A percentile compares a stretch with the other conserved stretches of the same genome.
These are phyloP conservation scores for Hydrotaea diabolus DNA, from an alignment of 2,888 invertebrate genomes.

Conservation along the genomic window DNA sequence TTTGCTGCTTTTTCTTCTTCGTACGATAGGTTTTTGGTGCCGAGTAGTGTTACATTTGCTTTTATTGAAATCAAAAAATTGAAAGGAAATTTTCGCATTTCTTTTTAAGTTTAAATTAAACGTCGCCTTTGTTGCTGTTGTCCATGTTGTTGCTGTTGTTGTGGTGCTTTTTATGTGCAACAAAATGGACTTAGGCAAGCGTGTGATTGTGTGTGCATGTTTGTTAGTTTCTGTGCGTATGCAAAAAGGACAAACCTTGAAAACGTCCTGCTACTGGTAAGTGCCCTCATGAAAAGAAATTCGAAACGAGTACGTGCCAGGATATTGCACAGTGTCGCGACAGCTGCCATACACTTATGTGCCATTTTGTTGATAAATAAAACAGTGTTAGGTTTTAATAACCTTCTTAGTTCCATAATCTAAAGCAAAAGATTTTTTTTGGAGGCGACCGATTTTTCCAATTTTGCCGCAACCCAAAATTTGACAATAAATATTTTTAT, in stretches of 20 bases:
- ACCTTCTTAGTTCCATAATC: too few species aligned
- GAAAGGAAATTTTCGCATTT: constrained; percentile 30
- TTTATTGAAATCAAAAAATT: constrained; percentile 27
- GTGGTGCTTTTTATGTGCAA: constrained; percentile 1
- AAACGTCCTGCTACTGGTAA: constrained; percentile 39
- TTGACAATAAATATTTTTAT: too few species aligned
- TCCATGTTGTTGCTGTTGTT: background rate
- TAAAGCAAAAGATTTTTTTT: too few species aligned
- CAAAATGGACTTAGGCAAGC: background rate
- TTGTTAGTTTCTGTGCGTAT: too few species aligned
- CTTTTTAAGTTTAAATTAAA: constrained; percentile 18
- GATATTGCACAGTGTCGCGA: background rate
- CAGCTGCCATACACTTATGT: too few species aligned
- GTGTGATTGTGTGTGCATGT: background rate
- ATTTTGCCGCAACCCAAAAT: too few species aligned
- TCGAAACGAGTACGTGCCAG: background rate
- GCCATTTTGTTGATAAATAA: too few species aligned
- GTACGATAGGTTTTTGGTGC: background rate
- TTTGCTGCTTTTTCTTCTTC: background rate
- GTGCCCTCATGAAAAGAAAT: constrained; percentile 19
- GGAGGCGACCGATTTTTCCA: too few species aligned
- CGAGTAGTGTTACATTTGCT: constrained; percentile 16
- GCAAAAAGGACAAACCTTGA: constrained; percentile 41
- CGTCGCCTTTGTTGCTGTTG: background rate
- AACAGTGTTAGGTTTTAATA: too few species aligned